Conservation (phyloP, 2,113 vertebrate genomes). For the Monarcha castaneiventris region DNA sequence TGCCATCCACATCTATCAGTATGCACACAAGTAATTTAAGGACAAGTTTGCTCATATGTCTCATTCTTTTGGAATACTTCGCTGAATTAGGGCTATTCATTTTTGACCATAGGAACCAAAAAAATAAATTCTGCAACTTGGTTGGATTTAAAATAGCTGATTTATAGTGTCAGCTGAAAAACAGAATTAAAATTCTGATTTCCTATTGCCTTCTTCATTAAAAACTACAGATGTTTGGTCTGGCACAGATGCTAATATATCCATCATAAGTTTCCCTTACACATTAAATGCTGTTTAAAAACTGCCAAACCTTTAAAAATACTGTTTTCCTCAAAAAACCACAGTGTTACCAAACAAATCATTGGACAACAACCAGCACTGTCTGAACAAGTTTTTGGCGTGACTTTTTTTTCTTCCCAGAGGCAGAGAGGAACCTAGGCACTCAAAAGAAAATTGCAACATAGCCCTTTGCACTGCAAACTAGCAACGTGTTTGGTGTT, state of each 20-base stretch:
- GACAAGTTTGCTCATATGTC: not conserved
- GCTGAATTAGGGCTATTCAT: not conserved
- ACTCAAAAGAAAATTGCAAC: not conserved
- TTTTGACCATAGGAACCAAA: not conserved
- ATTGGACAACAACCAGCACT: not conserved
- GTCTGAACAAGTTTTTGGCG: not conserved
- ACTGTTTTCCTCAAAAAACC: not conserved
- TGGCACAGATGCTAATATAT: conserved; percentile 17
- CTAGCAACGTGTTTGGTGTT: conserved; percentile 35
- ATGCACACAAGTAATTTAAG: not conserved
- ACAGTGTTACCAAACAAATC: not conserved
- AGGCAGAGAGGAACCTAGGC: not conserved
- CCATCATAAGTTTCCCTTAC: not conserved
- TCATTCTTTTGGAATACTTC: not conserved
- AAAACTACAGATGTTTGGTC: conserved; percentile 52
- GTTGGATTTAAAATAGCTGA: not conserved
- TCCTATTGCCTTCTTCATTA: not conserved
- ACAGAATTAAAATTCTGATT: not conserved
- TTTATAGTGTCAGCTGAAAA: not conserved
- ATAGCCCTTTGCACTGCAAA: conserved; percentile 6
- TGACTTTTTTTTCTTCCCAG: not conserved
- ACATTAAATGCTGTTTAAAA: conserved; percentile 16
- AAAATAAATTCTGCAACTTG: not conserved
- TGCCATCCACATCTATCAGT: not conserved
- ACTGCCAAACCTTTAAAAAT: conserved; percentile 22